These are phyloP conservation scores for Limnephilus auricula DNA, from an alignment of 2,888 invertebrate species.

Conservation along the genomic window DNA sequence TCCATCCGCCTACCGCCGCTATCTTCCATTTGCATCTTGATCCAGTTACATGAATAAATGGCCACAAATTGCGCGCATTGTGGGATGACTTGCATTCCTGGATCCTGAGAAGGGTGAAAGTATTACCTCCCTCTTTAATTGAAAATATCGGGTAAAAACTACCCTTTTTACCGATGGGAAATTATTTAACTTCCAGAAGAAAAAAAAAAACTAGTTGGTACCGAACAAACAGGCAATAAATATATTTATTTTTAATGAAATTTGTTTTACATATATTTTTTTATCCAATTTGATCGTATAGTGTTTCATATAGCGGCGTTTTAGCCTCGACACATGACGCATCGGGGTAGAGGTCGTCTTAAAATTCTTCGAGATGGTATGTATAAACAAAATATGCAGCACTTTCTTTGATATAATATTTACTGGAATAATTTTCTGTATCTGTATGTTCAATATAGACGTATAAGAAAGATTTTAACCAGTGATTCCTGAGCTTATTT, in stretches of 20 bases:
- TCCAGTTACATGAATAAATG: conserved; percentile 52
- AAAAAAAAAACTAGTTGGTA: not conserved
- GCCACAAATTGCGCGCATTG: conserved; percentile 30
- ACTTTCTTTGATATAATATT: too few relatives aligned
- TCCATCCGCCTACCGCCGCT: conserved; percentile 52
- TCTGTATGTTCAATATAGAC: too few relatives aligned
- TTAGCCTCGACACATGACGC: not conserved
- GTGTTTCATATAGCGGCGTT: not conserved
- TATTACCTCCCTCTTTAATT: not conserved
- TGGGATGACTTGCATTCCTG: not conserved
- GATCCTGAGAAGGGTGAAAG: not conserved
- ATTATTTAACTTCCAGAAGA: not conserved
- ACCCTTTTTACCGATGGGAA: not conserved
- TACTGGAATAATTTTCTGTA: too few relatives aligned
- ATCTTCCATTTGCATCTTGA: conserved; percentile 61
- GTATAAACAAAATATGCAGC: too few relatives aligned
- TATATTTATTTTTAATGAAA: too few relatives aligned
- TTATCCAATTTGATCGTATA: not conserved
- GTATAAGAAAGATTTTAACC: too few relatives aligned
- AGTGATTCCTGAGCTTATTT: too few relatives aligned
- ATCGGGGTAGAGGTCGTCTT: not conserved
- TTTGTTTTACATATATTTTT: too few relatives aligned
- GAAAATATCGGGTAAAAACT: not conserved
- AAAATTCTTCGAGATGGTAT: too few relatives aligned
- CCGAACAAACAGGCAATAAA: too few relatives aligned